Conservation (phyloP, 2,113 vertebrate genomes). For the Enhydra lutris region DNA sequence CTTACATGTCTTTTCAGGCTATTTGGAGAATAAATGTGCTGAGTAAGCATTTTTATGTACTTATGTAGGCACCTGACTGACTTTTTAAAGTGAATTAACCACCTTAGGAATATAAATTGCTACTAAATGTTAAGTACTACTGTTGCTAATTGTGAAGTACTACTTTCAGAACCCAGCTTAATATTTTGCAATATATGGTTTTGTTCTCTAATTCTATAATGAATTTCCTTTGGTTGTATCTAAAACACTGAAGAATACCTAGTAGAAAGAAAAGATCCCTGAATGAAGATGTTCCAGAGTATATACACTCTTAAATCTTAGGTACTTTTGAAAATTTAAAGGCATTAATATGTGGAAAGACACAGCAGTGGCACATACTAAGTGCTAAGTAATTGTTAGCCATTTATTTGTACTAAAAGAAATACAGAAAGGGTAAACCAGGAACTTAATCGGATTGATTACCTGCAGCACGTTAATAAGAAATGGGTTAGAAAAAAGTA, state of each 20-base stretch:
- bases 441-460: not conserved
- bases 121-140: not conserved
- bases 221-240: not conserved
- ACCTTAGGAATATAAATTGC: not conserved
- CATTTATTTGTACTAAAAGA: not conserved
- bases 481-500: not conserved
- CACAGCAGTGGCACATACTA: not conserved
- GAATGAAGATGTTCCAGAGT: not conserved
- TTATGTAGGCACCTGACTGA: not conserved
- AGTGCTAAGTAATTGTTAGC: not conserved
- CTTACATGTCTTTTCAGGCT: not conserved
- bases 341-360: not conserved
- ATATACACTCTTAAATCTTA: not conserved
- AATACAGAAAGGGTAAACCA: not conserved
- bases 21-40: not conserved
- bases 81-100: not conserved
- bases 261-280: not conserved
- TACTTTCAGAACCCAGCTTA: not conserved
- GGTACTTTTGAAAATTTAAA: not conserved
- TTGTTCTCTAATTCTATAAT: not conserved
- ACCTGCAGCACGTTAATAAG: not conserved
- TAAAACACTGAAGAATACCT: not conserved
- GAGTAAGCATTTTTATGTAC: not conserved
- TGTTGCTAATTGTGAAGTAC: not conserved
- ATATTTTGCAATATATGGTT: not conserved